Percentiles rank a stretch among this genome's conserved stretches.
Evolutionary conservation across 1,140 invertebrate species (phyloP).

Genomic region (Drosophila repletoides): DNA sequence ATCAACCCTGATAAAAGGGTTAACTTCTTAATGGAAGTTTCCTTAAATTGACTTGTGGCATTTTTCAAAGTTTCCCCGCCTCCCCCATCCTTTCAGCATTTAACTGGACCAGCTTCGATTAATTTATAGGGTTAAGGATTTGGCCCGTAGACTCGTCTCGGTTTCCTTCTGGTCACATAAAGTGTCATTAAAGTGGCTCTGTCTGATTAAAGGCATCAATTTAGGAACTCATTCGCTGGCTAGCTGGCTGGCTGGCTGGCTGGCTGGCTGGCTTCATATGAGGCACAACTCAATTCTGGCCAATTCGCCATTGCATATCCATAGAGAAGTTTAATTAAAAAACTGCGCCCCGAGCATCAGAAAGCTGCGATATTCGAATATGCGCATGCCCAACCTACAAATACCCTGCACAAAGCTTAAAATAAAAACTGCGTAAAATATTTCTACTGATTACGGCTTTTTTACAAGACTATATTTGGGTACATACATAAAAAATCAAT

Average conservation of each 20-base stretch:
- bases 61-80: conserved; percentile 59
- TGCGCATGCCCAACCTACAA: background rate
- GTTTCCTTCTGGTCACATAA: conserved; percentile 32
- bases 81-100: conserved; percentile 28
- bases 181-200: conserved; percentile 73
- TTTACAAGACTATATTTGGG: too few relatives aligned
- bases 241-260: too few relatives aligned
- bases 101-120: conserved; percentile 50
- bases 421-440: background rate
- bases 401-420: conserved; percentile 1
- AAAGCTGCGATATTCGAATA: background rate
- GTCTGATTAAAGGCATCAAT: conserved; percentile 75
- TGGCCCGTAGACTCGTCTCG: conserved; percentile 1
- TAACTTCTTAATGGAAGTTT: conserved; percentile 40
- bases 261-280: too few relatives aligned
- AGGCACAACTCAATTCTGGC: background rate
- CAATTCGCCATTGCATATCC: conserved; percentile 20
- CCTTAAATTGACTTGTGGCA: conserved; percentile 64
- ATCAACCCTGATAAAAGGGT: conserved; percentile 53
- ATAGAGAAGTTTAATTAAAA: conserved; percentile 68
- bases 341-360: conserved; percentile 44
- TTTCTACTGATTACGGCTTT: too few relatives aligned
- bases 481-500: too few relatives aligned
- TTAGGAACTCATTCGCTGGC: conserved; percentile 9
- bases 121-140: conserved; percentile 67